Conservation (phyloP, 2,888 invertebrate genomes). For the Pogonocherus hispidulus region DNA sequence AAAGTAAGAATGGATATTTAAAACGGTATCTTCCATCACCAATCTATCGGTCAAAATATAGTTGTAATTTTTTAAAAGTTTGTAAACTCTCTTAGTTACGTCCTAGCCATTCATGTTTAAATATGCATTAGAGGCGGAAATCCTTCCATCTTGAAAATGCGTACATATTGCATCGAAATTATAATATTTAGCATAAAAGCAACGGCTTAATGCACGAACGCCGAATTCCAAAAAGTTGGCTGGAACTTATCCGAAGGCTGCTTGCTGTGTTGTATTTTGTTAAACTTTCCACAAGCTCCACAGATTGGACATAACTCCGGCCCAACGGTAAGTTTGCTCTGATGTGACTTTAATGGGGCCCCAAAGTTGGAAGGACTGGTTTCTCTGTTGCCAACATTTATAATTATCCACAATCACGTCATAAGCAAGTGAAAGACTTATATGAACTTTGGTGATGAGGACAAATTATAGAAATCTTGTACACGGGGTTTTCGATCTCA, state of each 20-base stretch:
- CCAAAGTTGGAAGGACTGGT: constrained; percentile 20
- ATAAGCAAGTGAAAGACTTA: too few species aligned
- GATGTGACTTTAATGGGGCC: constrained; percentile 29
- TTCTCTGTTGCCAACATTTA: constrained; percentile 4
- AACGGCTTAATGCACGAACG: not conserved
- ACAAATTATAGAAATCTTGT: too few species aligned
- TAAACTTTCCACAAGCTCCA: constrained; percentile 15
- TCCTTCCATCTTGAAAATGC: too few species aligned
- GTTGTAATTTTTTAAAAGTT: too few species aligned
- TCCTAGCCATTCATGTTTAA: too few species aligned
- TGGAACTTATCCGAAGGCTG: not conserved
- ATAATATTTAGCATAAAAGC: constrained; percentile 7
- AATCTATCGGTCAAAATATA: too few species aligned
- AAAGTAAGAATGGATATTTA: too few species aligned
- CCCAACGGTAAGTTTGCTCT: constrained; percentile 27
- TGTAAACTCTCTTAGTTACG: too few species aligned
- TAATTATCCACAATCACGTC: constrained; percentile 11
- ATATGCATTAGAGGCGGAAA: too few species aligned
- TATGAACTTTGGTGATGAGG: too few species aligned
- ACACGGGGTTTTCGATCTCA: too few species aligned
- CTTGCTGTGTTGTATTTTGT: constrained; percentile 14
- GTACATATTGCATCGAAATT: constrained; percentile 6
- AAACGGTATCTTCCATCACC: too few species aligned
- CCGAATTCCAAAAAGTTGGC: constrained; percentile 7
- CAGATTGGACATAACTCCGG: constrained; percentile 28